phyloP scores from a whole-genome alignment of 2,113 vertebrate genomes.

The Neomonachus schauinslandi region DNA sequence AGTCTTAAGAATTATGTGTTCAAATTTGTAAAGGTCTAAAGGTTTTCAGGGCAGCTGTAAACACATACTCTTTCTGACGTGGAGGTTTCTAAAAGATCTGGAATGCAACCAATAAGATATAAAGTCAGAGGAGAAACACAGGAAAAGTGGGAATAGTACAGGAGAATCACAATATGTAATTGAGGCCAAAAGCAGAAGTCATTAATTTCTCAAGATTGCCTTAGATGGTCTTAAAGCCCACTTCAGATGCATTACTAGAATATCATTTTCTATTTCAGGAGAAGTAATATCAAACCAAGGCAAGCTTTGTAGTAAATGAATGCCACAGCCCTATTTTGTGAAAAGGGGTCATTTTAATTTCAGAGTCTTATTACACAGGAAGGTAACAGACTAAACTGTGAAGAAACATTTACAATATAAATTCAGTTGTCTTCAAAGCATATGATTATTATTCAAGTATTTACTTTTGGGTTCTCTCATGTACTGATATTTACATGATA shows the following conservation, averaged over 20 bases:
- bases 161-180: constrained; percentile 67
- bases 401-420: constrained; percentile 84
- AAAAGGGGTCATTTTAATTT: constrained; percentile 85
- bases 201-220: constrained; percentile 80
- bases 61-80: constrained; percentile 27
- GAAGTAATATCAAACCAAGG: constrained; percentile 80
- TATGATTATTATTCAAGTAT: constrained; percentile 74
- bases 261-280: constrained; percentile 79
- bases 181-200: constrained; percentile 74
- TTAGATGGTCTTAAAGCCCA: constrained; percentile 73
- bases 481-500: constrained; percentile 46
- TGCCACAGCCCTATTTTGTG: constrained; percentile 76
- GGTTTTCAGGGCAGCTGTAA: constrained; percentile 51
- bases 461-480: constrained; percentile 51
- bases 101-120: constrained; percentile 36
- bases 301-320: constrained; percentile 72
- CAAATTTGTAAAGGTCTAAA: constrained; percentile 45
- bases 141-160: not conserved
- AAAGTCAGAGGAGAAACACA: constrained; percentile 67
- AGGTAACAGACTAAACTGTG: constrained; percentile 82
- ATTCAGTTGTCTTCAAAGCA: constrained; percentile 73
- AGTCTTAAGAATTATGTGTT: constrained; percentile 63
- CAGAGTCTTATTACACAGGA: constrained; percentile 81
- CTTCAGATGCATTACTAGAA: constrained; percentile 80
- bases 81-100: constrained; percentile 31